Evolutionary conservation across 2,888 invertebrate genomes (phyloP), one percentile per base, ranked within the genome.

Genomic region (Stratiomys singularior): DNA sequence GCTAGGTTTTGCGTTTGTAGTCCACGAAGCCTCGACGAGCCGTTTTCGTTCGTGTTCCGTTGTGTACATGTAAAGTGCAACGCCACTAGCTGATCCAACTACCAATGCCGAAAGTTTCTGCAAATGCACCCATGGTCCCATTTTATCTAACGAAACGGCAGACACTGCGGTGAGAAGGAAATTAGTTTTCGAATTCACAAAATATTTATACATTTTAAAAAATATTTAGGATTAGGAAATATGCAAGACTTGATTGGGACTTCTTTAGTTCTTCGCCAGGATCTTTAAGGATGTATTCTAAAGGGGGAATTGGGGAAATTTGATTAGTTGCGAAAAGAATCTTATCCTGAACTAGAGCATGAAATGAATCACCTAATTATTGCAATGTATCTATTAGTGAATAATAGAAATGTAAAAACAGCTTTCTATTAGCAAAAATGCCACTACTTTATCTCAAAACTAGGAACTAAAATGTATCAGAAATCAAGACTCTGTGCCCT

Each of bases 21-120:
- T 93, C 93, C 93, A 93, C 0, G 93, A 92, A 82, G 90, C 90
- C 56, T 89, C 86, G 0, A 90, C 93, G 66, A 84, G 81, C 23
- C 80, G 85, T 69, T 87, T 87, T 81, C 89, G 88, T 74, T 87
- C 88, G 63, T 87, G 85, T 81, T 88, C 82, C 9, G 86, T 85
- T 21, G 87, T 87, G 76, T 90, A 89, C 83, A 92, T 92, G 85
- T 90, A 92, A 0, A 91, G 88, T 0, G 90, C 88, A 13, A 92
- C 88, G 46, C 94, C 93, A 77, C 93, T 90, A 56, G 92, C 88
- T 3, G 92, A 90, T 27, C 93, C 92, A 80, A 92, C 86, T 78
- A 91, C 90, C 76, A 92, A 80, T 1, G 83, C 83, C 18, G 84
- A 82, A 1, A 84, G 79, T 66, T 83, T 84, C 18, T 83, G 82